Evolutionary conservation across 2,113 vertebrate species (phyloP).

Genomic region (Maylandia zebra): DNA sequence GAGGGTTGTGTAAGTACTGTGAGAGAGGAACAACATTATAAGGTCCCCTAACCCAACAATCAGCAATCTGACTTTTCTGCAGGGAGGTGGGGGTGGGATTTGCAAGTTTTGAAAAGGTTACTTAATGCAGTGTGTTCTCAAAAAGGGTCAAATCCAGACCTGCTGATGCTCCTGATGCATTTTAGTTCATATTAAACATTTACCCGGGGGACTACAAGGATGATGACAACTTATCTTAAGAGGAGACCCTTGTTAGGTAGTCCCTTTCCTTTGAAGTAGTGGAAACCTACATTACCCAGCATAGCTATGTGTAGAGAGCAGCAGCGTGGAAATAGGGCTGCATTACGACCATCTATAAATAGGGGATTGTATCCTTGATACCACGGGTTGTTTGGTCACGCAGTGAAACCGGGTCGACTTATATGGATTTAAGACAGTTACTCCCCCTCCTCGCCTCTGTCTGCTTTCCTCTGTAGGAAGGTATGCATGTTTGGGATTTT

Average conservation of each 20-base stretch:
- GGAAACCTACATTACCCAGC: conserved; percentile 78
- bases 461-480: conserved; percentile 36
- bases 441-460: neutral
- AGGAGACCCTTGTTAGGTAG: conserved; percentile 84
- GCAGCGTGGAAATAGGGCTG: conserved; percentile 76
- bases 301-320: conserved; percentile 80
- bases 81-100: neutral
- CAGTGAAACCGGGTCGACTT: conserved; percentile 76
- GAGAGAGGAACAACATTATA: conserved; percentile 25
- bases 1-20: conserved; percentile 34
- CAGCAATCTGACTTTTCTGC: neutral
- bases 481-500: conserved; percentile 64
- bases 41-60: neutral
- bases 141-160: neutral
- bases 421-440: conserved; percentile 76
- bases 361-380: conserved; percentile 82
- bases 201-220: neutral
- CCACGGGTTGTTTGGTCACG: conserved; percentile 78
- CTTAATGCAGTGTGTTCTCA: neutral
- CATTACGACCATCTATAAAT: conserved; percentile 82
- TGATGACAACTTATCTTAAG: neutral
- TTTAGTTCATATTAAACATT: neutral
- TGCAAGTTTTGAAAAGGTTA: neutral
- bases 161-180: neutral
- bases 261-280: conserved; percentile 62